These are phyloP conservation scores for Blennius ocellaris DNA, from an alignment of 2,113 vertebrate species.

Conservation along the genomic window DNA sequence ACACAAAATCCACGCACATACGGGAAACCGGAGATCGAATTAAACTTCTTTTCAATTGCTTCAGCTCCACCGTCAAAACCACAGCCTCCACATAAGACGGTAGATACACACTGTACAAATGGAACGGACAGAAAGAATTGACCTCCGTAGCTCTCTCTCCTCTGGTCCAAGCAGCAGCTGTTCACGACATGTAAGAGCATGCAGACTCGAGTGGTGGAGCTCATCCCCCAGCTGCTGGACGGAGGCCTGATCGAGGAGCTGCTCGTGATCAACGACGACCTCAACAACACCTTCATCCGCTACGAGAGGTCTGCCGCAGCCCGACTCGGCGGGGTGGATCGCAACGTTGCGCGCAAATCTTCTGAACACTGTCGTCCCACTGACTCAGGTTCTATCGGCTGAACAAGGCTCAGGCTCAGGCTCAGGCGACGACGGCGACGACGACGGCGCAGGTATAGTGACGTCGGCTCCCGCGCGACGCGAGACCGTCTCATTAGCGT, in stretches of 20 bases:
- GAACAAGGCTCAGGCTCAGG: slow-evolving; percentile 84
- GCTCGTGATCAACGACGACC: slow-evolving; percentile 93
- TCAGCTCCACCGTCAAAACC: too few relatives aligned
- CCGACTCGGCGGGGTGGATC: rapidly evolving
- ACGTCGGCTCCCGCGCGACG: too few relatives aligned
- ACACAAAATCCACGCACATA: too few relatives aligned
- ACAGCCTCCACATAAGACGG: too few relatives aligned
- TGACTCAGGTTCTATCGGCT: slow-evolving; percentile 91
- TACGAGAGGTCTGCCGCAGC: slow-evolving; percentile 85
- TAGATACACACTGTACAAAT: too few relatives aligned
- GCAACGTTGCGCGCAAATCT: not conserved
- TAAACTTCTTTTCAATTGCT: too few relatives aligned
- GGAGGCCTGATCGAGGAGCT: slow-evolving; percentile 93
- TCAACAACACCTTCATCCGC: slow-evolving; percentile 95
- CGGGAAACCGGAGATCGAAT: too few relatives aligned
- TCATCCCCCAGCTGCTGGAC: slow-evolving; percentile 89
- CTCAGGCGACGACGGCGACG: slow-evolving; percentile 38
- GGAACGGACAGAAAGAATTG: too few relatives aligned
- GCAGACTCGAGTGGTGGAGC: slow-evolving; percentile 93
- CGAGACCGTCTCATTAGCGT: not conserved
- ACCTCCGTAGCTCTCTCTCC: not conserved
- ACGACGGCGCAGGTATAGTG: slow-evolving; percentile 66
- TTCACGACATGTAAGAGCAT: slow-evolving; percentile 89
- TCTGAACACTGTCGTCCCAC: not conserved
- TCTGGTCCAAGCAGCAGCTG: slow-evolving; percentile 79